Evolutionary conservation across 1,140 invertebrate species (phyloP), one percentile per base, ranked within the genome.

Genomic region (Drosophila sucinea): DNA sequence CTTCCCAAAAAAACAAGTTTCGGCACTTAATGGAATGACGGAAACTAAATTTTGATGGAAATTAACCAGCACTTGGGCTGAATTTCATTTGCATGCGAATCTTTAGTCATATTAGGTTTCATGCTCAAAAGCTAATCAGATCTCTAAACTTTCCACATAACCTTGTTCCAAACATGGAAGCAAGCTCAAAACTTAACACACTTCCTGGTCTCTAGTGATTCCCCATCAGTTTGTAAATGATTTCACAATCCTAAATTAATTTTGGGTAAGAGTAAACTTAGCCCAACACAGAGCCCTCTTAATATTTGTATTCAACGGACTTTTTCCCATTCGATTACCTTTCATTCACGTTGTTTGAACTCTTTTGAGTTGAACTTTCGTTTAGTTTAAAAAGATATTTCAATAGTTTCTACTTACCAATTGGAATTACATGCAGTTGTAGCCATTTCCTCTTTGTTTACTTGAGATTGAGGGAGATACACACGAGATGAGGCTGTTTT

Each of bases 391-490:
- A 7, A 7, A 27, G 2, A 27, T 2, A 51, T 51, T 27, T 27
- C 7, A 10, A 27, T n/a, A 27, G 27, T 4, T 38, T 35, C 7
- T 10, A 58, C 56, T 58, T 25, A 58, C 56, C 56, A 23, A 38
- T 58, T 58, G 23, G 17, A 23, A 25, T 29, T 55, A 5, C 27
- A 17, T 3, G 5, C n/a, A 47, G 25, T n/a, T 29, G 2, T 3
- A 10, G 35, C 51, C 33, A 23, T 35, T 68, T 51, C 40, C 25
- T 11, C 30, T 11, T 66, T 70, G 63, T 62, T 77, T 67, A 47
- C 65, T 47, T 40, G 55, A 60, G 55, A n/a, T 51, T 47, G 44
- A 40, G 60, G 68, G 73, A 44, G 54, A 10, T 17, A 70, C 41
- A 38, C 57, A 17, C 17, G 17, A 17, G 17, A 17, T 10, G 35